Conservation (phyloP, 2,113 vertebrate genomes). For the Ictidomys tridecemlineatus region DNA sequence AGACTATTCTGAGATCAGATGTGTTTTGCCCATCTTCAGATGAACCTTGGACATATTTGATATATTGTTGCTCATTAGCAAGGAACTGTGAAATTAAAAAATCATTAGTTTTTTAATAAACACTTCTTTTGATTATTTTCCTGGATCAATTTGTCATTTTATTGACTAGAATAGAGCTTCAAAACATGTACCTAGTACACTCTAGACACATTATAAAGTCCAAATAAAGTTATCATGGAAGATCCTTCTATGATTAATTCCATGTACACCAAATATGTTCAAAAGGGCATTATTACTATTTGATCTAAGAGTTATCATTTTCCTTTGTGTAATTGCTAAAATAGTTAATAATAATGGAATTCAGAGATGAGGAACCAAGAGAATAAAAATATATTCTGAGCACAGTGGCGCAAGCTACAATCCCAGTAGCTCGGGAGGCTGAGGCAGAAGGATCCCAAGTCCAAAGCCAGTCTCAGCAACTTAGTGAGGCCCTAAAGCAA, state of each 20-base stretch:
- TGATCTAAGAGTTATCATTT: neutral
- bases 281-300: neutral
- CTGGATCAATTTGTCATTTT: neutral
- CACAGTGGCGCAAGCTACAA: too few relatives aligned
- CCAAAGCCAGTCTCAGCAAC: too few relatives aligned
- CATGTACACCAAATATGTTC: neutral
- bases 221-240: neutral
- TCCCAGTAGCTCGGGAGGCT: too few relatives aligned
- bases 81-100: constrained; percentile 15
- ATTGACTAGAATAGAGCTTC: constrained; percentile 9
- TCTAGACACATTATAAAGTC: neutral
- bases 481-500: too few relatives aligned
- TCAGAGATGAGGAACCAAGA: neutral
- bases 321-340: neutral
- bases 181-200: neutral
- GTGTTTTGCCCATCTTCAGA: constrained; percentile 16
- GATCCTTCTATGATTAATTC: neutral
- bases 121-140: neutral
- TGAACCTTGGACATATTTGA: neutral
- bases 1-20: neutral
- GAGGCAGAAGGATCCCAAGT: too few relatives aligned
- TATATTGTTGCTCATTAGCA: constrained; percentile 33
- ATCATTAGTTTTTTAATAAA: neutral
- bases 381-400: neutral
- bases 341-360: constrained; percentile 17